Conservation (phyloP, 2,113 vertebrate genomes). For the Serinus canaria region DNA sequence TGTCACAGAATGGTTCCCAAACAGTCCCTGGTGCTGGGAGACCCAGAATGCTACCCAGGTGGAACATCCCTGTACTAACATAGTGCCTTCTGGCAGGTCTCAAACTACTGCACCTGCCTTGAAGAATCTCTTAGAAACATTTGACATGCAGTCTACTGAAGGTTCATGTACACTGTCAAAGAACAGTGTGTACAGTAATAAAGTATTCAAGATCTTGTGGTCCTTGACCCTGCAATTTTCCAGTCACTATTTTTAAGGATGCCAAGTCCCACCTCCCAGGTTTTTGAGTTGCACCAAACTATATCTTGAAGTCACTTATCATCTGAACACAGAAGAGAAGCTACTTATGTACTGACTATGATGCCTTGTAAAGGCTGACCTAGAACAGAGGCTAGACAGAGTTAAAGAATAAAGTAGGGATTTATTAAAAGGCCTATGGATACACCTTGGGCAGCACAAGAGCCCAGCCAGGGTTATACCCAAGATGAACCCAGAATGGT, state of each 20-base stretch:
- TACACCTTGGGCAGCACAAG: not conserved
- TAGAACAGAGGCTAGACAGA: not conserved
- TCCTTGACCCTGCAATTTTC: not conserved
- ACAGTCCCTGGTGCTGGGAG: not conserved
- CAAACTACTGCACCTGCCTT: not conserved
- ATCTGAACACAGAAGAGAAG: not conserved
- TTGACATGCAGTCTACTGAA: not conserved
- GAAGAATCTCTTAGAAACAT: not conserved
- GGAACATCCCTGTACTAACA: not conserved
- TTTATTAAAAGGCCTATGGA: not conserved
- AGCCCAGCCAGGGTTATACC: not conserved
- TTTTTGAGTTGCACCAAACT: not conserved
- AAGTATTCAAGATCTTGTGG: not conserved
- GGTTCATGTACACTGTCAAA: not conserved
- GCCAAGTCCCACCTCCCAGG: not conserved
- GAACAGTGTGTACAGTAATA: not conserved
- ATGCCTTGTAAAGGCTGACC: not conserved
- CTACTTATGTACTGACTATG: not conserved
- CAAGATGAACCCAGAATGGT: not conserved
- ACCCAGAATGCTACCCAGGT: not conserved
- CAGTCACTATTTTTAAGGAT: not conserved
- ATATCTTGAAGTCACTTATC: not conserved
- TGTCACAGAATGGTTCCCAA: not conserved
- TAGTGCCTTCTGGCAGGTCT: not conserved
- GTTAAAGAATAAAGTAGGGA: not conserved